Conservation (phyloP, 1,140 invertebrate species). For the Drosophila melanica region DNA sequence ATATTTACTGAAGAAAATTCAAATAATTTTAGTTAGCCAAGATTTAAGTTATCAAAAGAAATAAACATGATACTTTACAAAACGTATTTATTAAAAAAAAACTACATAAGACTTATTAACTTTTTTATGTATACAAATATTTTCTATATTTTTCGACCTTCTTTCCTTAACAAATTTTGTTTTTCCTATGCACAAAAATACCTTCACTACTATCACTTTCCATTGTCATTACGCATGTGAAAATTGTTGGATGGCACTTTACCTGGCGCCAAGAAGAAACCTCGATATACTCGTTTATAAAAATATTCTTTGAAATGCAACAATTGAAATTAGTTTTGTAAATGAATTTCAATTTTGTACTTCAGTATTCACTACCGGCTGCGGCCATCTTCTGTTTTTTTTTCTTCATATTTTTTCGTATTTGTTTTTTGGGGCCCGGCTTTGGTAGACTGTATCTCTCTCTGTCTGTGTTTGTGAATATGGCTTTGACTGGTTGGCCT, state of each 20-base stretch:
- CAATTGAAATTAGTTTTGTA: slow-evolving; percentile 82
- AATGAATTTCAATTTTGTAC: slow-evolving; percentile 76
- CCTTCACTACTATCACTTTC: slow-evolving; percentile 66
- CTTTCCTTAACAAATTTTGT: background rate
- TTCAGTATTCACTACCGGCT: slow-evolving; percentile 77
- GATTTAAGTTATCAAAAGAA: no score
- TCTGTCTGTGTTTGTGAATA: background rate
- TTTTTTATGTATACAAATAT: no score
- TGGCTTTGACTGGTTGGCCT: slow-evolving; percentile 54
- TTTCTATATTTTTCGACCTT: no score
- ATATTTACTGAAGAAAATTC: no score
- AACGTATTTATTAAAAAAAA: no score
- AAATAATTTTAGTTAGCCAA: no score
- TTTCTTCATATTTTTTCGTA: background rate
- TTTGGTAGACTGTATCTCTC: slow-evolving; percentile 4
- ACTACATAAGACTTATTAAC: no score
- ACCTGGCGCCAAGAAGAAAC: slow-evolving; percentile 74
- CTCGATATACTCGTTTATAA: slow-evolving; percentile 52
- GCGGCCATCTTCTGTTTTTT: slow-evolving; percentile 40
- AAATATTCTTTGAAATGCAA: slow-evolving; percentile 65
- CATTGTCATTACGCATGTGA: slow-evolving; percentile 40
- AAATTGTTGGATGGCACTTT: slow-evolving; percentile 59
- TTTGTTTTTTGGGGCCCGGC: slow-evolving; percentile 15
- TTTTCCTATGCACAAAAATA: slow-evolving; percentile 2
- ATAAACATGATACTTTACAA: no score